Evolutionary conservation across 2,888 invertebrate genomes (phyloP), one percentile per base, ranked within the genome.

Genomic region (Blastobasis lacticolella): DNA sequence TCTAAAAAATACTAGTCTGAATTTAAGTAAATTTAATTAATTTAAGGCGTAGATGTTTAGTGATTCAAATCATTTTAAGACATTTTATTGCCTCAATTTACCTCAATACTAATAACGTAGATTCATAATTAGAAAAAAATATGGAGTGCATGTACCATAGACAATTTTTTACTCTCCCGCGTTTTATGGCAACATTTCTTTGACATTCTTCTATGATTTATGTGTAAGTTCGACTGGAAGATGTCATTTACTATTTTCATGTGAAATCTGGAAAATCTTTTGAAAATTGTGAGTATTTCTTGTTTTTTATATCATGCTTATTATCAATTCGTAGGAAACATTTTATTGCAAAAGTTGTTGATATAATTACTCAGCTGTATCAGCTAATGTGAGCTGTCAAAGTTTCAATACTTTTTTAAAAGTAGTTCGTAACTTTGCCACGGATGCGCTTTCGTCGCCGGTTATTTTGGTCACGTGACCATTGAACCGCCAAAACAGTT

Each of bases 401-500:
- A 63, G 50, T 50, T 54, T 52, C 53, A 51, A 49, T 55, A 49
- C 52, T 23, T 66, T 74, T 73, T 75, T 69, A 58, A 71, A 66
- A 69, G 62, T 73, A 74, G 68, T 76, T 68, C 63, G 5, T 37
- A 48, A 48, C 57, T 61, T 47, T 10, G 9, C 55, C 66, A 51
- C 57, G 0, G 49, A 7, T 37, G 77, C 76, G 78, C 67, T 74
- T 57, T 36, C 5, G 48, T 68, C 67, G 62, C 48, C 6, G 62
- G 55, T 67, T 81, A 83, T 84, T 84, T 77, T 82, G 77, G 59
- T 84, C 83, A 83, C 86, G 84, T 86, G 85, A 85, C 62, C 71
- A 59, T 74, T 73, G 69, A 81, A 83, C 88, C 88, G 88, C 88
- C 88, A 88, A 88, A 88, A 84, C 72, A 67, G 64, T 69, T 81